A percentile compares a stretch with the other conserved stretches of the same genome.
These are phyloP conservation scores for Drosophila ezoana DNA, from an alignment of 2,888 invertebrate species.

Conservation along the genomic window DNA sequence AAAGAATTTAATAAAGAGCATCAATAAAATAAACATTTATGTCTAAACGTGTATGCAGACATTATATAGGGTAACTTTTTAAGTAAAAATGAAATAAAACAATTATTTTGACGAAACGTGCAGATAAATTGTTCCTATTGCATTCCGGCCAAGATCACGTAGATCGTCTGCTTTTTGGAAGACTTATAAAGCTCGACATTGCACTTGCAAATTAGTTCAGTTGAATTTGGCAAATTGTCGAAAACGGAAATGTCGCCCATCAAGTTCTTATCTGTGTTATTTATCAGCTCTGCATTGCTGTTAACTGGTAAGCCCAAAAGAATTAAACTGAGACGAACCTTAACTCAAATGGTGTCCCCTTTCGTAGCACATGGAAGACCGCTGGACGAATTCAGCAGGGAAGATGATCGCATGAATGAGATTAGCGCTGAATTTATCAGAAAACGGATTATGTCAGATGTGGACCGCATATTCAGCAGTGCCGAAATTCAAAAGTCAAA, in stretches of 20 bases:
- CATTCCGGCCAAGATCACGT: slow-evolving; percentile 67
- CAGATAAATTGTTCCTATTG: slow-evolving; percentile 51
- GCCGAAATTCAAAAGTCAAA: slow-evolving; percentile 40
- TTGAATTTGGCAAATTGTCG: slow-evolving; percentile 25
- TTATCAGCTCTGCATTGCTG: slow-evolving; percentile 45
- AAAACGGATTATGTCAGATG: slow-evolving; percentile 39
- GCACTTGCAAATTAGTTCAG: slow-evolving; percentile 34
- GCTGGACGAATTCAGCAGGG: slow-evolving; percentile 32
- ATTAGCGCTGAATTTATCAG: slow-evolving; percentile 48
- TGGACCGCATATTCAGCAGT: slow-evolving; percentile 62
- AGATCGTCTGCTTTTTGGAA: slow-evolving; percentile 24
- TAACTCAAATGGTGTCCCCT: not conserved
- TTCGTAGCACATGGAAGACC: slow-evolving; percentile 36
- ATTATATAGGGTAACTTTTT: not conserved
- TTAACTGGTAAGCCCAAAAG: slow-evolving; percentile 35
- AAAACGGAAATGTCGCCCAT: slow-evolving; percentile 53
- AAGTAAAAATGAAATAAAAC: slow-evolving; percentile 7
- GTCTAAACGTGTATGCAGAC: not conserved
- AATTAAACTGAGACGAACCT: not conserved
- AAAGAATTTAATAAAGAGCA: slow-evolving; percentile 7
- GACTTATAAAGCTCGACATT: slow-evolving; percentile 52
- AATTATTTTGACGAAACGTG: slow-evolving; percentile 59
- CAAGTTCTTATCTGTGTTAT: slow-evolving; percentile 36
- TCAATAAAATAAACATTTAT: not conserved
- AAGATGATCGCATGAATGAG: slow-evolving; percentile 64